These are phyloP conservation scores for Myiozetetes cayanensis DNA, from an alignment of 2,113 vertebrate genomes.

Conservation along the genomic window DNA sequence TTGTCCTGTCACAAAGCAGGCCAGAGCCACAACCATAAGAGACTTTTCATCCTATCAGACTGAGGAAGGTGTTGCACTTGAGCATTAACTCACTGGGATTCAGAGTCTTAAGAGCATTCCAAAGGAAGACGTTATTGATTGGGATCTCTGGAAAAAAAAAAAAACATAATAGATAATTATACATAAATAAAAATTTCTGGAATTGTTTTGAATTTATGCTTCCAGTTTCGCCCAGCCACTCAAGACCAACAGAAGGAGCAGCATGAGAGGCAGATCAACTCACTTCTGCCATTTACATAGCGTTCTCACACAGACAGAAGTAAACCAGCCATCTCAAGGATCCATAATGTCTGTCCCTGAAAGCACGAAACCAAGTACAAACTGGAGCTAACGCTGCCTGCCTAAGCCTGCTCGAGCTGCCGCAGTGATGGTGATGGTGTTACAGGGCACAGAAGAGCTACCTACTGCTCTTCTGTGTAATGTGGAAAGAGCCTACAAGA, in stretches of 20 bases:
- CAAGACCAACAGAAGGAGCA: not conserved
- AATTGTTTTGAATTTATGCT: not conserved
- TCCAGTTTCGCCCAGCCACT: not conserved
- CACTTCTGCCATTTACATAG: not conserved
- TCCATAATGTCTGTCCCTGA: not conserved
- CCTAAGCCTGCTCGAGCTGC: not conserved
- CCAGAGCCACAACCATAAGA: not conserved
- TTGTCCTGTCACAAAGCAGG: not conserved
- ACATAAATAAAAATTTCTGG: not conserved
- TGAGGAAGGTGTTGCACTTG: not conserved
- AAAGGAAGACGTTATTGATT: not conserved
- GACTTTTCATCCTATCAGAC: not conserved
- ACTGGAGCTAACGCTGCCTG: not conserved
- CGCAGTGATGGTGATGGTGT: not conserved
- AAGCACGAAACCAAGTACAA: not conserved
- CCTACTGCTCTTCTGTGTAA: not conserved
- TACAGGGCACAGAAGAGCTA: not conserved
- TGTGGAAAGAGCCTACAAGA: not conserved
- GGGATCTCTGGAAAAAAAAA: not conserved
- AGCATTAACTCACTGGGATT: not conserved
- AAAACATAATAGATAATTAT: not conserved
- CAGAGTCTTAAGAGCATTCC: not conserved
- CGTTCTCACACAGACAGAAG: not conserved
- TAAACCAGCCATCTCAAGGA: not conserved
- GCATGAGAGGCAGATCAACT: not conserved